Base-by-base conservation (phyloP, 2,888 invertebrate genomes). In the Acanthococcus lagerstroemiae region DNA sequence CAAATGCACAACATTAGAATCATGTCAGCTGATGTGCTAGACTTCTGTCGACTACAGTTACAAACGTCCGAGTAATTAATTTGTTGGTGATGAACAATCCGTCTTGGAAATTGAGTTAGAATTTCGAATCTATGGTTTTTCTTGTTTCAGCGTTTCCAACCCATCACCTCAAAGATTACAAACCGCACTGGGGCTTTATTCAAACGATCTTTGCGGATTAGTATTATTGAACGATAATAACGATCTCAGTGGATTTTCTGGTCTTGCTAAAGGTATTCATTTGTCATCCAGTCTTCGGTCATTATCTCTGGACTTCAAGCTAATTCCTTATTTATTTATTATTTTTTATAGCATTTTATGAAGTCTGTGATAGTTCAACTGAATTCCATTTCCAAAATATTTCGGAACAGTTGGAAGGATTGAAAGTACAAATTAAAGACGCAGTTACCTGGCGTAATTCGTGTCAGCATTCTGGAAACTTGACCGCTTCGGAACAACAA, bases 1-100 rank as follows among this genome's bases (percentile, higher is more conserved):
- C 95, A 96, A 74, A 97, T 95, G 82, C 96, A 99, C 77, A 99
- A 99, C 77, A 88, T 97, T 69, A 82, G 97, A 65, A 86, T 99
- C 69, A 80, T 95, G 27, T 88, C 92, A 67, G 87, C 88, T 21
- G 86, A 91, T 77, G 83, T 89, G 15, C 82, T 90, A 72, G 90
- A 93, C 74, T 82, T 95, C 70, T 89, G 90, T 73, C 79, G 80
- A 21, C 30, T 65, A n/a, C 68, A 63, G 26, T 30, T 67, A 21
- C 56, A 19, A 50, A 48, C 55, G n/a, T n/a, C 7, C 9, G 57
- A 50, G 5, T 55, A 54, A 56, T 66, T 27, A 56, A n/a, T 55
- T 57, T 45, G 48, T 55, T 21, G 21, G 2, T n/a, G 24, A 45
- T 50, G 26, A 24, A n/a, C 19, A 21, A n/a, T 17, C 7, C 21